Base-by-base conservation (phyloP, 2,888 invertebrate species). In the Ophraella communa region DNA sequence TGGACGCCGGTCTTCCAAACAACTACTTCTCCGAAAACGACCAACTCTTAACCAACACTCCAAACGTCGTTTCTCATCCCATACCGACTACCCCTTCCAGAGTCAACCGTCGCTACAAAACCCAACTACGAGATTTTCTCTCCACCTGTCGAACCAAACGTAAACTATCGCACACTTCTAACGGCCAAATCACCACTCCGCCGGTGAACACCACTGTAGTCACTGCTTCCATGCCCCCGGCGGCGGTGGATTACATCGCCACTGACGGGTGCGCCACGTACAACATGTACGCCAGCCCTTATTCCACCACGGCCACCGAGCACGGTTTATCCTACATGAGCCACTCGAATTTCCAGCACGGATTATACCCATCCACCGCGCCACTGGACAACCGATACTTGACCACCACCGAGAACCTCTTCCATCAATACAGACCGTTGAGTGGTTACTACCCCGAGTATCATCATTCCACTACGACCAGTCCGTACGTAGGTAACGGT, bases 1-100 rank as follows among this genome's bases (percentile, higher is more conserved):
- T 98, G 77, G 96, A 96, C 80, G 95, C 95, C 0, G 95, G 95
- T 14, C 86, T 96, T 69, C 94, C 95, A 14, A 95, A 94, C 77
- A 90, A 92, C 61, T 95, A 95, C 83, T 94, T 95, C 83, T 92
- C 93, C 5, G 95, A 95, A 78, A 88, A 89, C 47, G 94, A 95
- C 78, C 92, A 91, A 80, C 83, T 94, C 17, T 84, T 89, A 2
- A 84, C 86, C 44, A 87, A 86, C 68, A 85, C 88, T 14, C 86
- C 85, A 56, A 85, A 86, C 30, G 82, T 86, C 27, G 80, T 86
- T 66, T 77, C 77, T 42, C 68, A 72, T 18, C 58, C 69, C 35
- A 80, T 82, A 21, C 77, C 87, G 2, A 85, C 88, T 20, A 88
- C 88, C 57, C 90, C 89, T 58, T 71, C 75, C 30, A 86, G 94